Percentiles rank a stretch among this genome's conserved stretches.
These are phyloP conservation scores for Fregetta grallaria DNA, from an alignment of 2,113 vertebrate species.

Conservation along the genomic window DNA sequence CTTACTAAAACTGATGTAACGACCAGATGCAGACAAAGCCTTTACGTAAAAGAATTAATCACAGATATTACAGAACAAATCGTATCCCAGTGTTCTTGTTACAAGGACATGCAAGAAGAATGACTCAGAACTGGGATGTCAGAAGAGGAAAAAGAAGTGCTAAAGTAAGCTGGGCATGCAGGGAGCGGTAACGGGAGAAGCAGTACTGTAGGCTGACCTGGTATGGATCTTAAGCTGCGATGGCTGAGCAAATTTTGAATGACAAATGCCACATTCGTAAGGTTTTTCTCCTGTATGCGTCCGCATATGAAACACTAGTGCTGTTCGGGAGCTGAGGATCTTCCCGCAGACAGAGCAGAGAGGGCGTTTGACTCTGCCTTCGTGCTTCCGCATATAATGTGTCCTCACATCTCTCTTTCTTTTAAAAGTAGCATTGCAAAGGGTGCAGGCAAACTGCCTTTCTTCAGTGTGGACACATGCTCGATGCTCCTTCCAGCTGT, in stretches of 20 bases:
- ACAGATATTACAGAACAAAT: not conserved
- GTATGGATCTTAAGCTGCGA: slow-evolving; percentile 74
- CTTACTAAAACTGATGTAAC: accelerated
- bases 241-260: slow-evolving; percentile 60
- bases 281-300: slow-evolving; percentile 72
- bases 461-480: slow-evolving; percentile 64
- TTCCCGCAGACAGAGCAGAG: slow-evolving; percentile 72
- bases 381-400: slow-evolving; percentile 53
- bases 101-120: not conserved
- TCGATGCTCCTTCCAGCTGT: slow-evolving; percentile 69
- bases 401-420: slow-evolving; percentile 66
- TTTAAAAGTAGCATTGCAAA: slow-evolving; percentile 67
- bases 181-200: not conserved
- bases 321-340: slow-evolving; percentile 70
- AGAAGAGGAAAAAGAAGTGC: not conserved
- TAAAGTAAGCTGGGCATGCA: not conserved
- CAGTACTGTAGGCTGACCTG: slow-evolving; percentile 42
- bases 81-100: accelerated
- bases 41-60: not conserved
- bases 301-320: slow-evolving; percentile 69
- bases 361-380: slow-evolving; percentile 61
- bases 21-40: not conserved
- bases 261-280: slow-evolving; percentile 56
- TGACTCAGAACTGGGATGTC: not conserved
- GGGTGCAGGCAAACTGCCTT: slow-evolving; percentile 65